Conservation (phyloP, 2,113 vertebrate species). For the Heterocephalus glaber region DNA sequence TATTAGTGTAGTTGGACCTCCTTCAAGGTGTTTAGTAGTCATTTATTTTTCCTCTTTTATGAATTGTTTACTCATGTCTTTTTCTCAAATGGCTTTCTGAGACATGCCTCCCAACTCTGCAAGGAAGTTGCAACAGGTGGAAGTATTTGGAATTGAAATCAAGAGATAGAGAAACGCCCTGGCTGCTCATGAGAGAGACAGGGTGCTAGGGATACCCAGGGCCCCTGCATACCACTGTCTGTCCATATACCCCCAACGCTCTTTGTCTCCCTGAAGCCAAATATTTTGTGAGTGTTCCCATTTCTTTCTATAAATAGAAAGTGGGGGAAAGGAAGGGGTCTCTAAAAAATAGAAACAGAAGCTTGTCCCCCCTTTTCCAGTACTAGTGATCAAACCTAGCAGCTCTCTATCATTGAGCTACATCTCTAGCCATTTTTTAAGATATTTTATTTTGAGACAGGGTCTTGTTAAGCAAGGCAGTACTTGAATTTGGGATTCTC, state of each 20-base stretch:
- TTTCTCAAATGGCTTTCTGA: slow-evolving; percentile 23
- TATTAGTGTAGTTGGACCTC: not conserved
- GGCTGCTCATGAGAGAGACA: fast-evolving
- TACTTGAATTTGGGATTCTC: not conserved
- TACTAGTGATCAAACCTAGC: not conserved
- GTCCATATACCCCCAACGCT: too few relatives aligned
- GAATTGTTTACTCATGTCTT: slow-evolving; percentile 58
- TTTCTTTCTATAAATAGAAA: slow-evolving; percentile 31
- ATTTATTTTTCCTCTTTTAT: slow-evolving; percentile 29
- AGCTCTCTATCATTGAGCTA: not conserved
- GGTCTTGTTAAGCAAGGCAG: not conserved
- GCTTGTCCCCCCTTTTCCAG: not conserved
- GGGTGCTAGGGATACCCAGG: fast-evolving
- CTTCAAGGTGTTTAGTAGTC: slow-evolving; percentile 25
- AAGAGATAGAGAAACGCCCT: too few relatives aligned
- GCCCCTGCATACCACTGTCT: not conserved
- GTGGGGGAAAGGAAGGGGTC: not conserved
- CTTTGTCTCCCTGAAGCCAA: not conserved
- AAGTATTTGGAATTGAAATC: not conserved
- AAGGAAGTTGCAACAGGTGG: not conserved
- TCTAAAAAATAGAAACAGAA: not conserved
- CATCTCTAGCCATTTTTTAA: not conserved
- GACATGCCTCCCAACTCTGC: not conserved
- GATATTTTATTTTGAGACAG: not conserved
- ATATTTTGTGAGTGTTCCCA: not conserved